Evolutionary conservation across 2,888 invertebrate genomes (phyloP), one percentile per base, ranked within the genome.

Genomic region (Drosophila nigritarsus): DNA sequence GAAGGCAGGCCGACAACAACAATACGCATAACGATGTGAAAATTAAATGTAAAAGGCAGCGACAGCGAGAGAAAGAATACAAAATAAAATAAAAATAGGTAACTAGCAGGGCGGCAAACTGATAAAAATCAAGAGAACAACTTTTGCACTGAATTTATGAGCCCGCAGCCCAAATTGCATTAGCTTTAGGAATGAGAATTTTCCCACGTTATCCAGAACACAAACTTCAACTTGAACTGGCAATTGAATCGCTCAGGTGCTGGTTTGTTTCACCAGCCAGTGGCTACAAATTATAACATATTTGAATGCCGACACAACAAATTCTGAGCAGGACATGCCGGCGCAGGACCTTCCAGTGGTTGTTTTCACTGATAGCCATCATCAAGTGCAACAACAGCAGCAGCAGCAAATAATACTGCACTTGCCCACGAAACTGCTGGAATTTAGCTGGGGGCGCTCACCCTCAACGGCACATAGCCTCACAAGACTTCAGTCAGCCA

Each of bases 111-210:
- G 80, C 78, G 80, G 67, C 51, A 53, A 66, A 73, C 90, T 79
- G 87, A 84, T 87, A 79, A 84, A 88, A 86, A 83, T 82, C 80
- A 80, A 76, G 69, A 69, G 67, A 60, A 30, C 71, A 62, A 89
- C 74, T 85, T 89, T 89, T 87, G 84, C 90, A 89, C 89, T 85
- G 83, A 89, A 89, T 89, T 89, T 85, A 87, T 88, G 88, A 89
- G 88, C 66, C 54, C 62, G 73, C 82, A 74, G 66, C 68, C 90
- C 74, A 89, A 86, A 90, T 86, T 90, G 90, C 89, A 86, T 83
- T 90, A 79, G 74, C 73, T 69, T 58, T 51, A 38, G 67, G 77
- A 88, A 73, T 84, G 84, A 89, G 90, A 87, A 86, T 83, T 83
- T 87, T 87, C 86, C 90, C 86, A 87, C 86, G 86, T 69, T 89